These are phyloP conservation scores for Crax fasciolata DNA, from an alignment of 2,797 vertebrate genomes.

Conservation along the genomic window DNA sequence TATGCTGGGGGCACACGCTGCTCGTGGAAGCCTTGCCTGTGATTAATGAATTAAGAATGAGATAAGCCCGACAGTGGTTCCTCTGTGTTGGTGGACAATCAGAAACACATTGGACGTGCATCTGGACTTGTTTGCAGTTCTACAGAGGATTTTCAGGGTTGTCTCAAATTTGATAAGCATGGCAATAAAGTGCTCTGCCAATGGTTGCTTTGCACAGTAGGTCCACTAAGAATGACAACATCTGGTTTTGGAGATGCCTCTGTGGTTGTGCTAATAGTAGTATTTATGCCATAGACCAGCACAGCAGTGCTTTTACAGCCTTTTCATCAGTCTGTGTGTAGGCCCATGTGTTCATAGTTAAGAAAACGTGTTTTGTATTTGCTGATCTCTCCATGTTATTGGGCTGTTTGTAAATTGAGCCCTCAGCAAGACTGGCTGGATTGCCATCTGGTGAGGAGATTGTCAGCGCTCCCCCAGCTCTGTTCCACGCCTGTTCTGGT, in stretches of 20 bases:
- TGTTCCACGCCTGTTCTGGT: background rate
- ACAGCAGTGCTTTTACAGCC: background rate
- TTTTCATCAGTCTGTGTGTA: background rate
- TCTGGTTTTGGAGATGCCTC: background rate
- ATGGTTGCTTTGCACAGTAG: background rate
- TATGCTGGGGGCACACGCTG: background rate
- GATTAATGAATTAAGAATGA: constrained; percentile 37
- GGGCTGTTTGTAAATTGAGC: background rate
- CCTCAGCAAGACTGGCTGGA: background rate
- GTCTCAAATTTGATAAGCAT: background rate
- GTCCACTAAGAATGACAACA: background rate
- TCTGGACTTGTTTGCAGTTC: background rate
- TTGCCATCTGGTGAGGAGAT: background rate
- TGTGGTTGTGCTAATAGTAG: background rate
- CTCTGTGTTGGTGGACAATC: background rate
- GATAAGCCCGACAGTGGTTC: background rate
- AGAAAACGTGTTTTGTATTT: background rate
- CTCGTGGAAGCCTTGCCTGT: constrained; percentile 9
- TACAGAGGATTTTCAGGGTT: background rate
- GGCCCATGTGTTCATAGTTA: background rate
- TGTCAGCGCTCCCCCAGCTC: background rate
- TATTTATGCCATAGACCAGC: background rate
- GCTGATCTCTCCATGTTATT: background rate
- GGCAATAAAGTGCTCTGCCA: background rate
- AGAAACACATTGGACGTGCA: fast-evolving